Conservation (phyloP, 2,797 vertebrate genomes). For the Sebastes iracundus region DNA sequence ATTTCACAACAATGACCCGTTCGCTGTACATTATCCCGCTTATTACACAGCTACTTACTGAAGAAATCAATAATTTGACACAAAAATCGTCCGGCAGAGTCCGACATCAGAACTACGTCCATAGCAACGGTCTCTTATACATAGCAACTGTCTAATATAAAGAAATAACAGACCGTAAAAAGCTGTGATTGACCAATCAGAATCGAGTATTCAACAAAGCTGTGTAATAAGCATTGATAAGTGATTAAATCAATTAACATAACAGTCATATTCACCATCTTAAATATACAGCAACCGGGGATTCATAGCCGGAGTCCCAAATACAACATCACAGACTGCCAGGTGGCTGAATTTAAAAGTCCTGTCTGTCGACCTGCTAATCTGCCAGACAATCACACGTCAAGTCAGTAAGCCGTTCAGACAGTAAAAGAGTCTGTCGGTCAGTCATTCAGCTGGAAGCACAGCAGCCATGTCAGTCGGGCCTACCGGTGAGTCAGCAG, state of each 20-base stretch:
- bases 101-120: no score
- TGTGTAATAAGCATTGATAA: background rate
- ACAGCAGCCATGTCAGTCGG: background rate
- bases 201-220: no score
- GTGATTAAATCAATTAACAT: background rate
- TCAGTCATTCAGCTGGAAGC: constrained; percentile 4
- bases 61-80: no score
- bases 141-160: no score
- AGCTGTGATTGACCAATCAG: no score
- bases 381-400: background rate
- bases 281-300: background rate
- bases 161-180: no score
- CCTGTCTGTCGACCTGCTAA: constrained; percentile 11
- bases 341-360: background rate
- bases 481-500: constrained; percentile 11
- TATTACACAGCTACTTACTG: no score
- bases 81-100: no score
- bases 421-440: background rate
- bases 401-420: background rate
- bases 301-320: background rate
- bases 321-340: background rate
- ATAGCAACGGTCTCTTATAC: no score
- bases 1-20: no score
- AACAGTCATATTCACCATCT: background rate
- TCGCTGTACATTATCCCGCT: no score